phyloP scores from a whole-genome alignment of 2,113 vertebrate species.

The Pionites leucogaster region DNA sequence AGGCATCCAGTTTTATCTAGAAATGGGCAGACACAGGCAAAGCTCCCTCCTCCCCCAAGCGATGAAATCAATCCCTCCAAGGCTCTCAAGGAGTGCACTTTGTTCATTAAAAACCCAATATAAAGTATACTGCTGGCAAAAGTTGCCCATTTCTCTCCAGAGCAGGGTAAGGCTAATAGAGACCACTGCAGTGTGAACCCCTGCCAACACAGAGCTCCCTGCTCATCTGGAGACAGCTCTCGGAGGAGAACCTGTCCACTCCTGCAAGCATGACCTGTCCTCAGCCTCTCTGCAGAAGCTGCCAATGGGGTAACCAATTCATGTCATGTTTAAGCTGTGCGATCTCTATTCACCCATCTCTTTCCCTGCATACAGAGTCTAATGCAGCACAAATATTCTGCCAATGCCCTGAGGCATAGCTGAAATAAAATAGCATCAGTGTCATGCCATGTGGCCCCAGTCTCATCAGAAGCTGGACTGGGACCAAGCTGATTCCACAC shows the following conservation, averaged over 20 bases:
- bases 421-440: constrained; percentile 8
- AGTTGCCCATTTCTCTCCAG: neutral
- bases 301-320: constrained; percentile 13
- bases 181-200: neutral
- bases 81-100: neutral
- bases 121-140: neutral
- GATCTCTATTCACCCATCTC: constrained; percentile 42
- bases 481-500: neutral
- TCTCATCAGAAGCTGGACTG: neutral
- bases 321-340: neutral
- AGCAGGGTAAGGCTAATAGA: neutral
- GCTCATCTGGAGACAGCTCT: neutral
- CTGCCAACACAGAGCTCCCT: neutral
- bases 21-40: neutral
- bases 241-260: neutral
- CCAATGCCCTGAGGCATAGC: neutral
- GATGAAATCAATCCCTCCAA: neutral
- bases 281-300: neutral
- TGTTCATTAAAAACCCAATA: neutral
- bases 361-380: neutral
- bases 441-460: neutral
- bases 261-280: neutral
- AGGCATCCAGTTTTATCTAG: neutral
- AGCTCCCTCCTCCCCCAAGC: neutral
- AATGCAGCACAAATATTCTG: neutral